Evolutionary conservation across 2,797 vertebrate species (phyloP).

Genomic region (Phataginus tricuspis): DNA sequence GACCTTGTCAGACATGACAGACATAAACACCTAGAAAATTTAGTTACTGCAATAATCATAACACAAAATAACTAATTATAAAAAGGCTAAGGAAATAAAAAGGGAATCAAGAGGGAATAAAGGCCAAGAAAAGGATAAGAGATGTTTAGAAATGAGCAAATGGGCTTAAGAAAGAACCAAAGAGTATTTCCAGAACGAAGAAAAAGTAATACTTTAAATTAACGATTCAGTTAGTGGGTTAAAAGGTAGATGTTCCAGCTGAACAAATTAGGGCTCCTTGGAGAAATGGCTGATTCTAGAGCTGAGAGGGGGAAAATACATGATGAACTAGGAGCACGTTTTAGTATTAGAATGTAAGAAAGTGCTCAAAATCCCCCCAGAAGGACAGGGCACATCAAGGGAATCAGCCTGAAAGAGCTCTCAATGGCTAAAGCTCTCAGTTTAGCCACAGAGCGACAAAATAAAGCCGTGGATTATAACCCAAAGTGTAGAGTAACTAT

Average conservation of each 20-base stretch:
- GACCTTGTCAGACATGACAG: neutral
- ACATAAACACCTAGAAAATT: neutral
- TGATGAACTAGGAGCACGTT: neutral
- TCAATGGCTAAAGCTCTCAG: neutral
- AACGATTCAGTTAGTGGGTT: neutral
- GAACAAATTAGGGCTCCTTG: neutral
- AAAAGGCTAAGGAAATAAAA: neutral
- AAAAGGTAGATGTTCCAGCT: neutral
- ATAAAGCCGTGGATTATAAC: neutral
- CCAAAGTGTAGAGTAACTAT: neutral
- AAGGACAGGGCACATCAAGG: neutral
- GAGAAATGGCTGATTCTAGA: neutral
- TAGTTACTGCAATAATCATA: neutral
- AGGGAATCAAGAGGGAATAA: neutral
- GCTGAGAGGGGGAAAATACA: neutral
- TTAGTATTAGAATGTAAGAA: neutral
- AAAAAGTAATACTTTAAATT: neutral
- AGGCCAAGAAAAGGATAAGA: neutral
- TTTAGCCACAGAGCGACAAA: neutral
- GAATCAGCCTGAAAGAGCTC: neutral
- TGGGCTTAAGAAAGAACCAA: neutral
- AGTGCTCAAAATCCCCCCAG: neutral
- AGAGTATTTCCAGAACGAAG: neutral
- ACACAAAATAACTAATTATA: neutral
- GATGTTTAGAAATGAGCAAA: neutral